phyloP scores from a whole-genome alignment of 2,888 invertebrate genomes.

The Eulithis prunata region DNA sequence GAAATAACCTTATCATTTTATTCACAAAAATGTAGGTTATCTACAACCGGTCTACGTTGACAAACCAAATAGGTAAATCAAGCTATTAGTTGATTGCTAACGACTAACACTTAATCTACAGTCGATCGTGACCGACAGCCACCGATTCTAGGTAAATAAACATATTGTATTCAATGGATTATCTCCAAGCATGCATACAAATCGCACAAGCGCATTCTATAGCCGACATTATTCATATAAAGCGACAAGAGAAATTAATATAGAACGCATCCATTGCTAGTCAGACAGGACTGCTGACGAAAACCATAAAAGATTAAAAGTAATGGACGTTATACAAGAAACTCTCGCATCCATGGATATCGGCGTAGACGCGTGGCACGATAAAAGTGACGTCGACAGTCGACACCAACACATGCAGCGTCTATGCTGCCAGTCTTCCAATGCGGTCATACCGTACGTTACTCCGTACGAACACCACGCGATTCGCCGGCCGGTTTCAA shows the following conservation, averaged over 20 bases:
- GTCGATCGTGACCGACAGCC: constrained; percentile 22
- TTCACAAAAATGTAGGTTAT: constrained; percentile 17
- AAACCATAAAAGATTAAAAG: constrained; percentile 6
- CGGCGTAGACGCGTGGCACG: constrained; percentile 70
- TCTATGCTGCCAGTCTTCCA: constrained; percentile 50
- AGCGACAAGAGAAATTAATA: constrained; percentile 6
- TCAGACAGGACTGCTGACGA: neutral
- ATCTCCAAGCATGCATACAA: constrained; percentile 38
- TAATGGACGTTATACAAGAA: constrained; percentile 27
- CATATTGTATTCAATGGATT: constrained; percentile 34
- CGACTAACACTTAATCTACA: constrained; percentile 1
- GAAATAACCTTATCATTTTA: neutral
- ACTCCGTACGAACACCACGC: constrained; percentile 52
- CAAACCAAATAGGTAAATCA: constrained; percentile 9
- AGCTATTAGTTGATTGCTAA: constrained; percentile 24
- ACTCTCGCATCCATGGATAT: constrained; percentile 28
- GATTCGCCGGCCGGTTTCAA: constrained; percentile 61
- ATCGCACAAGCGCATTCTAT: constrained; percentile 38
- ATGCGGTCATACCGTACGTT: constrained; percentile 52
- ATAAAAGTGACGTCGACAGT: constrained; percentile 68
- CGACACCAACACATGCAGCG: constrained; percentile 43
- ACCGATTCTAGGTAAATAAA: constrained; percentile 35
- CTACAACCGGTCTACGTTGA: neutral
- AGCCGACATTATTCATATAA: constrained; percentile 7
- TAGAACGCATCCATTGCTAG: constrained; percentile 24